Conservation (phyloP, 2,888 invertebrate genomes). For the Chloroclysta siterata region DNA sequence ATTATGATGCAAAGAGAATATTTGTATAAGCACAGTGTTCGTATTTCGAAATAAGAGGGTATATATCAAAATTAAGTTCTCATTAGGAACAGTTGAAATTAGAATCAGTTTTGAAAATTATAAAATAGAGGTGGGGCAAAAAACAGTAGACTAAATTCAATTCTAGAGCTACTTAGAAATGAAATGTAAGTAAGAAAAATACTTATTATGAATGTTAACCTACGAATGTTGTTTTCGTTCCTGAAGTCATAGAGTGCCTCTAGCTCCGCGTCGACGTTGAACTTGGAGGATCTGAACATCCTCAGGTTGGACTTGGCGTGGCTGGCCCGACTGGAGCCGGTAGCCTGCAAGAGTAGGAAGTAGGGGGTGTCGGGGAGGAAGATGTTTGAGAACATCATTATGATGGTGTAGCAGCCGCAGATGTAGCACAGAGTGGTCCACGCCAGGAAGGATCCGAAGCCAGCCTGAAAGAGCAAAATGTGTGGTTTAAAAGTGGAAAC, state of each 20-base stretch:
- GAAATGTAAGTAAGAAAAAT: neutral
- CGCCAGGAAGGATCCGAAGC: constrained; percentile 49
- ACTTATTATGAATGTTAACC: constrained; percentile 44
- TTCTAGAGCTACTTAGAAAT: too few species aligned
- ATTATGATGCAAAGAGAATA: too few species aligned
- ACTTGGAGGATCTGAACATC: constrained; percentile 53
- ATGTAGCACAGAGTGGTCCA: constrained; percentile 56
- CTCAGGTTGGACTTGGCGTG: constrained; percentile 45
- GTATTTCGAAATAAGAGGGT: too few species aligned
- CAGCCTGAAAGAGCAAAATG: constrained; percentile 51
- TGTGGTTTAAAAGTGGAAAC: too few species aligned
- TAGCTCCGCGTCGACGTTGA: constrained; percentile 56
- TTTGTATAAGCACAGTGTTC: too few species aligned
- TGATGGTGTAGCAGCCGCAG: constrained; percentile 43
- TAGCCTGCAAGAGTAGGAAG: constrained; percentile 52
- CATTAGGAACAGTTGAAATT: too few species aligned
- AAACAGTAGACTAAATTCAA: too few species aligned
- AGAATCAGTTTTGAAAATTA: too few species aligned
- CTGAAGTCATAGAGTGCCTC: constrained; percentile 59
- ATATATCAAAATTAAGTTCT: too few species aligned
- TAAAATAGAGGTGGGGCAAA: too few species aligned
- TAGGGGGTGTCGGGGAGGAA: constrained; percentile 67
- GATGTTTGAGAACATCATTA: constrained; percentile 44
- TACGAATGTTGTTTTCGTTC: constrained; percentile 60
- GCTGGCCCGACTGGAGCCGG: constrained; percentile 10